phyloP scores from a whole-genome alignment of 2,888 invertebrate genomes.

The Trissolcus brochymenae region DNA sequence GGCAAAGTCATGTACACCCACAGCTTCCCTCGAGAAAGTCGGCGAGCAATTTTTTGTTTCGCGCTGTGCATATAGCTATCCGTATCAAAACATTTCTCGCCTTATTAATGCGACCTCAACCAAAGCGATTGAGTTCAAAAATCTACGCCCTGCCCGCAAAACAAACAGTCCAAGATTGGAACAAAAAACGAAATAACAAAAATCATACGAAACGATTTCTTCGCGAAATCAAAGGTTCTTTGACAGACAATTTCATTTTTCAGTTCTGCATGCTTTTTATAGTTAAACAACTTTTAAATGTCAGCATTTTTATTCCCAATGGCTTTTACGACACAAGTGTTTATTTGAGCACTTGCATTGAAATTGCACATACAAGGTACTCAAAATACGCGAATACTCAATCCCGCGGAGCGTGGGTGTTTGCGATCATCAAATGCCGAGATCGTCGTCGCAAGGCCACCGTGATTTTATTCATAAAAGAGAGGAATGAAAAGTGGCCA shows the following conservation, averaged over 20 bases:
- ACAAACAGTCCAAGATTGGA: too few relatives aligned
- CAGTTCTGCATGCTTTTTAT: too few relatives aligned
- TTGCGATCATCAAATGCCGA: conserved; percentile 30
- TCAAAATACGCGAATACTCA: conserved; percentile 4
- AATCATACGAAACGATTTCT: too few relatives aligned
- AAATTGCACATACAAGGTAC: conserved; percentile 5
- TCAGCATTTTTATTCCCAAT: too few relatives aligned
- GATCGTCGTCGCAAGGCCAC: too few relatives aligned
- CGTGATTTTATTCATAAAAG: neutral
- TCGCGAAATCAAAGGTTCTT: too few relatives aligned
- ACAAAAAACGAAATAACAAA: too few relatives aligned
- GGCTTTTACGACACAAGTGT: neutral
- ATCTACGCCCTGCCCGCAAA: too few relatives aligned
- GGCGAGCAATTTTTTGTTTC: conserved; percentile 1
- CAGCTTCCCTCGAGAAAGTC: conserved; percentile 45
- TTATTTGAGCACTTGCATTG: conserved; percentile 4
- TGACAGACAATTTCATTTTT: too few relatives aligned
- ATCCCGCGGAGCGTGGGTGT: conserved; percentile 31
- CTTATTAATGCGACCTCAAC: too few relatives aligned
- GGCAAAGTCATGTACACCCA: conserved; percentile 44
- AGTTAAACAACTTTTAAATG: too few relatives aligned
- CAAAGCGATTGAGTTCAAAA: too few relatives aligned
- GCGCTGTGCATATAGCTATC: conserved; percentile 15
- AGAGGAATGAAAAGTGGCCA: conserved; percentile 19
- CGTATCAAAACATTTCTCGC: conserved; percentile 11